Base-by-base conservation (phyloP, 2,888 invertebrate species). In the Doris montereyensis region DNA sequence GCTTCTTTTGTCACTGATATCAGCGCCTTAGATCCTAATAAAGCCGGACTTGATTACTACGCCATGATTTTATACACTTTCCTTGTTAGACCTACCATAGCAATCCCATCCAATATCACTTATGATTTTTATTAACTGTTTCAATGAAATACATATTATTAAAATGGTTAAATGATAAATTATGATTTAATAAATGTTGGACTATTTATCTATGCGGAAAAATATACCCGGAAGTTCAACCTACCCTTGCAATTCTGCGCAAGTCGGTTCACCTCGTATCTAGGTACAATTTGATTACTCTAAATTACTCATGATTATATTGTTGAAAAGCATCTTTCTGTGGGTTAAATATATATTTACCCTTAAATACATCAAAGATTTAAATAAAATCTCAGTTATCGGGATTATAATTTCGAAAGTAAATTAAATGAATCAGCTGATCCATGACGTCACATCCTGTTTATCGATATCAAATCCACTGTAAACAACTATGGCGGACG, bases 401-500 rank as follows among this genome's bases (percentile, higher is more conserved):
- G n/a, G n/a, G n/a, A n/a, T 70, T 4, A 10, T 30, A 70, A 34
- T 57, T 65, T 73, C 52, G 57, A 68, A 57, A 74, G 34, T 74
- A 74, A 74, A 73, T 52, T 58, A 32, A 60, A 72, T 57, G 24
- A 34, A 81, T 83, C 84, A 84, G 84, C 84, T 84, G 84, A 81
- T 84, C 10, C 78, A 34, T 83, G 79, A 82, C 84, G 84, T 86
- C 86, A 86, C 73, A 84, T 86, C 86, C 86, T 84, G 82, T 73
- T 21, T 62, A 5, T 5, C 13, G 21, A 21, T 5, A 5, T 62
- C 62, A 17, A 41, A 41, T n/a, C n/a, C n/a, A n/a, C n/a, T n/a
- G n/a, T 77, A 77, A 82, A 82, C 82, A 80, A 82, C 76, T 73
- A 89, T 89, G 89, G 89, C 88, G 88, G 87, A 41, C 52, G 8